A percentile compares a stretch with the other conserved stretches of the same genome.
phyloP scores from a whole-genome alignment of 2,797 vertebrate species.

The Cichlasoma orientale region DNA sequence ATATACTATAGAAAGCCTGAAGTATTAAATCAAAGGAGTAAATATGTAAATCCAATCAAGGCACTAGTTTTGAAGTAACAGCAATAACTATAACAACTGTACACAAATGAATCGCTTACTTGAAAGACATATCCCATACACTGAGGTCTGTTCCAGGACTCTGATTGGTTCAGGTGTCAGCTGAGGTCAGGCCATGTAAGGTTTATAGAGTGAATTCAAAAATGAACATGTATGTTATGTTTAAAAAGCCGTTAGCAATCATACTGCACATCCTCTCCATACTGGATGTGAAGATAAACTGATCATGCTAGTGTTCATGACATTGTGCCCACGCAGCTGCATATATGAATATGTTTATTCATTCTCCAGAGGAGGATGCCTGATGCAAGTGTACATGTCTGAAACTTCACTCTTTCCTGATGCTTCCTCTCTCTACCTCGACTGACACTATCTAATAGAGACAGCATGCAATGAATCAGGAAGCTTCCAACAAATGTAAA shows the following conservation, averaged over 20 bases:
- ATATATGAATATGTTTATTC: neutral
- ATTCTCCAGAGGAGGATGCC: neutral
- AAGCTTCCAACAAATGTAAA: neutral
- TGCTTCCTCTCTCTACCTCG: neutral
- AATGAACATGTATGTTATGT: neutral
- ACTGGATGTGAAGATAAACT: neutral
- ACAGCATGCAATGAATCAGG: neutral
- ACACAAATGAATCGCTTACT: neutral
- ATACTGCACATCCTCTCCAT: neutral
- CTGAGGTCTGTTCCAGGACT: neutral
- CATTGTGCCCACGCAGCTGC: neutral
- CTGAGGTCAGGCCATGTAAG: neutral
- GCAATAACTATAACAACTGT: neutral
- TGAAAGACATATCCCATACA: neutral
- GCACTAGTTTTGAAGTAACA: neutral
- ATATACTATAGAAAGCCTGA: neutral
- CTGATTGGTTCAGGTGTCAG: neutral
- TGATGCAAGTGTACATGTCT: neutral
- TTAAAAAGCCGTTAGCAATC: neutral
- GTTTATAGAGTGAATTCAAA: too few relatives aligned
- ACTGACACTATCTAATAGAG: neutral
- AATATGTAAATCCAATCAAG: neutral
- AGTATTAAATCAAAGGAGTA: neutral
- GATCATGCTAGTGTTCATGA: neutral
- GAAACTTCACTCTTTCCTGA: neutral